A percentile compares a stretch with the other conserved stretches of the same genome.
These are phyloP conservation scores for Archaeoteleia sp. DNA, from an alignment of 2,888 invertebrate species.

Conservation along the genomic window DNA sequence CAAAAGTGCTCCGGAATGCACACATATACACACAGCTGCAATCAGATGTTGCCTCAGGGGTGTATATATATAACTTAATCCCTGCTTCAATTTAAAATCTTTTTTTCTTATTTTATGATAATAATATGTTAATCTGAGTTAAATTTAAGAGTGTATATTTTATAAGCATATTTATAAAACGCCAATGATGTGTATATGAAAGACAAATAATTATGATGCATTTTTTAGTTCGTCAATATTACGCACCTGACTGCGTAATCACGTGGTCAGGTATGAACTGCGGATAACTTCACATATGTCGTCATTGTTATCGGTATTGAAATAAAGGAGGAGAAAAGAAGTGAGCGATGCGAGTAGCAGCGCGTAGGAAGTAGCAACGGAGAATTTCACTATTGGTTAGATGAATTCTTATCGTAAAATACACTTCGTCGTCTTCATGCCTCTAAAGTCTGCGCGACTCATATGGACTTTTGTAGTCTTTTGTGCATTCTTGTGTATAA, in stretches of 20 bases:
- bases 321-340: constrained; percentile 11
- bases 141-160: no score
- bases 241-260: constrained; percentile 10
- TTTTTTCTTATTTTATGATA: no score
- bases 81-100: no score
- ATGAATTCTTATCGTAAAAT: constrained; percentile 3
- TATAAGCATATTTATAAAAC: neutral
- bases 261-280: constrained; percentile 16
- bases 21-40: no score
- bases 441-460: constrained; percentile 4
- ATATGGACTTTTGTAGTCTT: neutral
- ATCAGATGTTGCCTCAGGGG: no score
- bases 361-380: neutral
- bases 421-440: neutral
- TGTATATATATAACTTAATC: no score
- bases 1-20: no score
- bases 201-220: neutral
- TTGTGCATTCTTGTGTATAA: constrained; percentile 16
- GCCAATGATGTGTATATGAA: neutral
- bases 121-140: no score
- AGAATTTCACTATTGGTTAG: neutral
- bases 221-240: neutral
- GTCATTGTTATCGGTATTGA: constrained; percentile 27
- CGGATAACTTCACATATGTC: constrained; percentile 25
- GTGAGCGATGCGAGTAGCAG: constrained; percentile 2